Evolutionary conservation across 1,140 invertebrate genomes (phyloP).

Genomic region (Glossosoma conforme): DNA sequence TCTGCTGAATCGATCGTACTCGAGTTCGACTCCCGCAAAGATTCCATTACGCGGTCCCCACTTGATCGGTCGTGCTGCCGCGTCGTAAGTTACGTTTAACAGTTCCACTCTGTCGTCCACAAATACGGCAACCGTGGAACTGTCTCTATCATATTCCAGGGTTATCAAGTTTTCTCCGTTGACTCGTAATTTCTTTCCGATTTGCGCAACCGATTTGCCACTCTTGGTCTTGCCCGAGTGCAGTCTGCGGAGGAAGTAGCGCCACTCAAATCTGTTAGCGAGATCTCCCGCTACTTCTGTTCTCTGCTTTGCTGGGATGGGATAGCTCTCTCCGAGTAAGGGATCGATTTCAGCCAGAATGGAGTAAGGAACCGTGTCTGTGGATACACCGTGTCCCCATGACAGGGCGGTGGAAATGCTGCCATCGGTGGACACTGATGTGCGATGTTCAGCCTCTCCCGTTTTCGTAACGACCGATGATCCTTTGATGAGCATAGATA

Average conservation of each 20-base stretch:
- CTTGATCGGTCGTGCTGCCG: slow-evolving; percentile 80
- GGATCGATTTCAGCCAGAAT: slow-evolving; percentile 78
- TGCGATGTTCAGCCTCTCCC: slow-evolving; percentile 75
- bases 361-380: slow-evolving; percentile 80
- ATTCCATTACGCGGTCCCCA: slow-evolving; percentile 83
- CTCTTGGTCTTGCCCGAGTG: slow-evolving; percentile 59
- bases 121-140: slow-evolving; percentile 83
- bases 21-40: slow-evolving; percentile 82
- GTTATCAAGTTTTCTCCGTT: slow-evolving; percentile 90
- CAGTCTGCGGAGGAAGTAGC: slow-evolving; percentile 75
- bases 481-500: slow-evolving; percentile 83
- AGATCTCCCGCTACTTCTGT: slow-evolving; percentile 85
- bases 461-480: slow-evolving; percentile 75
- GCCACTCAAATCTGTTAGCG: slow-evolving; percentile 92
- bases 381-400: slow-evolving; percentile 78
- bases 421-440: slow-evolving; percentile 74
- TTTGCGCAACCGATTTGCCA: slow-evolving; percentile 67
- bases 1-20: slow-evolving; percentile 88
- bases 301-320: slow-evolving; percentile 83
- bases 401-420: slow-evolving; percentile 73
- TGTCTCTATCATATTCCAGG: slow-evolving; percentile 87
- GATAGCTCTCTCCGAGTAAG: slow-evolving; percentile 80
- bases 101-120: slow-evolving; percentile 85
- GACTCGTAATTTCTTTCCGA: slow-evolving; percentile 77
- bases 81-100: slow-evolving; percentile 88